phyloP scores from a whole-genome alignment of 2,797 vertebrate species.

The Potorous gilbertii region DNA sequence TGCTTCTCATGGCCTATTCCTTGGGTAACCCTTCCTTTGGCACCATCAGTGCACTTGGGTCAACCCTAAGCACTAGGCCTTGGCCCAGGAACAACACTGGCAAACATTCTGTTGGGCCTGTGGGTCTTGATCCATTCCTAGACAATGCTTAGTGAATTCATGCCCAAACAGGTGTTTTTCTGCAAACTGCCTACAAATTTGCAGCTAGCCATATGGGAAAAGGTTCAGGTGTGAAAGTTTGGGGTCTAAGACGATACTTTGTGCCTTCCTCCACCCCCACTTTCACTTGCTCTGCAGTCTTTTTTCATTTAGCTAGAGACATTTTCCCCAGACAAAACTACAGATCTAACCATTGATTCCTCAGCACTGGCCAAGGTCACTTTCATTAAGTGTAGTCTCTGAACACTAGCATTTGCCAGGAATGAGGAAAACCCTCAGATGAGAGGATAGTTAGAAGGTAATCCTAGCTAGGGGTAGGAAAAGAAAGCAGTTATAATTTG shows the following conservation, averaged over 20 bases:
- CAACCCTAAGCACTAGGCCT: background rate
- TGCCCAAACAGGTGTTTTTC: background rate
- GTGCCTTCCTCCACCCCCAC: background rate
- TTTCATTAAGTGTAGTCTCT: slow-evolving; percentile 13
- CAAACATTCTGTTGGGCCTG: slow-evolving; percentile 12
- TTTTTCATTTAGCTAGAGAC: background rate
- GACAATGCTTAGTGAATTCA: background rate
- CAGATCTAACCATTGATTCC: slow-evolving; percentile 32
- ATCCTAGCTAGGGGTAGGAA: background rate
- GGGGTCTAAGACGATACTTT: slow-evolving; percentile 25
- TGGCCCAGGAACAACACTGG: background rate
- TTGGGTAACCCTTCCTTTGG: background rate
- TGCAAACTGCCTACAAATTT: slow-evolving; percentile 13
- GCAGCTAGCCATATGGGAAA: slow-evolving; percentile 19
- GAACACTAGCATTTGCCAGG: background rate
- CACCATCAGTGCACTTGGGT: background rate
- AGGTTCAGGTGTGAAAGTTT: slow-evolving; percentile 49
- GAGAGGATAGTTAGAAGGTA: background rate
- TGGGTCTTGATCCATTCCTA: background rate
- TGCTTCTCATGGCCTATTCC: background rate
- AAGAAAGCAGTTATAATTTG: background rate
- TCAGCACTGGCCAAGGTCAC: slow-evolving; percentile 12
- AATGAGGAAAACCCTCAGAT: background rate
- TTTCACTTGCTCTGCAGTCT: slow-evolving; percentile 37
- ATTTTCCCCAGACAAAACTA: slow-evolving; percentile 24